A percentile compares a stretch with the other conserved stretches of the same genome.
Evolutionary conservation across 2,888 invertebrate genomes (phyloP).

Genomic region (Rhamphomyia laevipes): DNA sequence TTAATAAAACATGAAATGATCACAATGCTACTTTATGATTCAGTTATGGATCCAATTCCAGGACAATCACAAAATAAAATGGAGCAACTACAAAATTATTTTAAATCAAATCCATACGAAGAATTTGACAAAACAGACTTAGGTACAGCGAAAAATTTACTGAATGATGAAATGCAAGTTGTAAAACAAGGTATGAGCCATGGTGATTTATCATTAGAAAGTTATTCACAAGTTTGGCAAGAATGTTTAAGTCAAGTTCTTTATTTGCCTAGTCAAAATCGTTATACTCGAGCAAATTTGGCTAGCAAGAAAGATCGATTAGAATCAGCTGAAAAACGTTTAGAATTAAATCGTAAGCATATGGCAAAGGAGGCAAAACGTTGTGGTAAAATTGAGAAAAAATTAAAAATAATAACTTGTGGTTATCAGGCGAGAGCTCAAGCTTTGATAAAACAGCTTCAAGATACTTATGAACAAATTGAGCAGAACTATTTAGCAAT

Average conservation of each 20-base stretch:
- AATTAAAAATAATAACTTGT: conserved; percentile 87
- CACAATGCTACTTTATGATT: conserved; percentile 86
- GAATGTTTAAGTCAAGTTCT: conserved; percentile 89
- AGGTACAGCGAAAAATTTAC: conserved; percentile 48
- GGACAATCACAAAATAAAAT: conserved; percentile 34
- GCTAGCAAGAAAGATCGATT: conserved; percentile 93
- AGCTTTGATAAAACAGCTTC: conserved; percentile 74
- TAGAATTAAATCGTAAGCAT: conserved; percentile 87
- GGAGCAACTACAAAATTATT: conserved; percentile 61
- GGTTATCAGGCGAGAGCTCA: conserved; percentile 77
- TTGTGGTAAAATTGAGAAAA: conserved; percentile 96
- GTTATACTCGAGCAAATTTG: conserved; percentile 87
- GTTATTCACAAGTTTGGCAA: conserved; percentile 93
- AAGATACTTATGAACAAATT: conserved; percentile 77
- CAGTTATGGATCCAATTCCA: conserved; percentile 59
- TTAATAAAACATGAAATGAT: conserved; percentile 94
- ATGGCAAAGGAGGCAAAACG: conserved; percentile 96
- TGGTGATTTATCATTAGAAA: conserved; percentile 82
- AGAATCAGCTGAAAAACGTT: conserved; percentile 81
- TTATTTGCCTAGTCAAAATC: conserved; percentile 81
- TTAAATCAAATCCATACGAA: conserved; percentile 79
- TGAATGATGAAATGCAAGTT: conserved; percentile 74
- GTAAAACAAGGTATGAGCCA: conserved; percentile 93
- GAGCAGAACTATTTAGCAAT: conserved; percentile 83
- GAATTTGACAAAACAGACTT: conserved; percentile 58